Base-by-base conservation (phyloP, 2,113 vertebrate species). In the Miniopterus natalensis region DNA sequence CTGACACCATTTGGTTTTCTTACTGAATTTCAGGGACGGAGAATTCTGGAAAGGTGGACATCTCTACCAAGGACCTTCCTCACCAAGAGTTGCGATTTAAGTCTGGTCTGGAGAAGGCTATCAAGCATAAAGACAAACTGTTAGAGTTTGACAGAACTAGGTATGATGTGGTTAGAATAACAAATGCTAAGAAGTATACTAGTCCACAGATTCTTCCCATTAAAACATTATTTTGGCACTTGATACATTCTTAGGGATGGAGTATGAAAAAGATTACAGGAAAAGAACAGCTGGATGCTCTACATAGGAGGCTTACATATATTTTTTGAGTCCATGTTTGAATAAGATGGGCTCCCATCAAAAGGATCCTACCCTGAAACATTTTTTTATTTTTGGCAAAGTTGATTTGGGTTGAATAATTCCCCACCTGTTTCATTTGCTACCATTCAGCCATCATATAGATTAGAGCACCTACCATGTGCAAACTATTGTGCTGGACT, bases 51-150 rank as follows among this genome's bases (percentile, higher is more conserved):
- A 98, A 97, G 95, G 88, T 95, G 77, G 98, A 99, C 51, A 75
- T 93, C 49, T 94, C 97, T 78, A 96, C 98, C 81, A 98, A 98
- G 96, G 99, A 99, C 10, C 97, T 98, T 66, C 99, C 99, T 51
- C 98, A 98, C 84, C 98, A 99, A 84, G 99, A 99, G 95, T 97
- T 98, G 1, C 98, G 91, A 23, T 97, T 99, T 66, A 99, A 99
- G 87, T 98, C 98, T 42, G 99, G 99, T 10, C 97, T 99, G 95
- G 99, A 99, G 90, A 99, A 99, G 92, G 99, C 99, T n/a, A 89
- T 99, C 87, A 99, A 99, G 92, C 99, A 99, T 98, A 99, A 99
- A 97, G 99, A 99, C 49, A 99, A 99, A 95, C 97, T 99, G 84
- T 91, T 99, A 97, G 99, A 99, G 85, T 99, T 98, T 97, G 99